phyloP scores from a whole-genome alignment of 2,113 vertebrate genomes.

The Tragelaphus scriptus region DNA sequence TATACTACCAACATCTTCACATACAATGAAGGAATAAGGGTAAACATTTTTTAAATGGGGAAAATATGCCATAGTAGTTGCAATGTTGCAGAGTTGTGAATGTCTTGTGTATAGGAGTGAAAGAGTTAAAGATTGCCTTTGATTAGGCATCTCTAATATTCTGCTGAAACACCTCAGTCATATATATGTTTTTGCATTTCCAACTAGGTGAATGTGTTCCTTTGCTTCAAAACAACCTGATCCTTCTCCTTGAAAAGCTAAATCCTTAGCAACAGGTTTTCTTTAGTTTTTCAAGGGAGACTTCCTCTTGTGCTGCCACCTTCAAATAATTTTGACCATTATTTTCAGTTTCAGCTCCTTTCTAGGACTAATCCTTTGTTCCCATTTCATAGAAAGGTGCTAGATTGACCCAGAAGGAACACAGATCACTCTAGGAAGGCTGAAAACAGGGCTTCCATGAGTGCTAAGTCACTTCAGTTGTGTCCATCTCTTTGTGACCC shows the following conservation, averaged over 20 bases:
- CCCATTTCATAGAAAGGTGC: background rate
- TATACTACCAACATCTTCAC: background rate
- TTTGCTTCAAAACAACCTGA: background rate
- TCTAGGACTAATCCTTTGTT: background rate
- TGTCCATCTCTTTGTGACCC: background rate
- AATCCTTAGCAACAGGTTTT: background rate
- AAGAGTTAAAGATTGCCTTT: background rate
- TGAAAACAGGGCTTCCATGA: background rate
- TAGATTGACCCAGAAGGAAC: background rate
- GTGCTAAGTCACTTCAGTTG: background rate
- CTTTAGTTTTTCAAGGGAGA: background rate
- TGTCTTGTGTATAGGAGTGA: background rate
- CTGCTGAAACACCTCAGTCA: background rate
- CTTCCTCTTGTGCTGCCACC: background rate
- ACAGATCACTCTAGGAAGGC: background rate
- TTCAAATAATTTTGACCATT: background rate
- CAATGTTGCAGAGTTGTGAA: background rate
- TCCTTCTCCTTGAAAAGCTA: background rate
- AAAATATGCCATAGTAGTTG: background rate
- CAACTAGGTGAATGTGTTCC: background rate
- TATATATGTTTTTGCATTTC: slow-evolving; percentile 11
- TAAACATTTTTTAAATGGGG: background rate
- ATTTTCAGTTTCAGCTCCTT: background rate
- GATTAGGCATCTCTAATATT: background rate
- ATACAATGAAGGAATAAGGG: background rate